These are phyloP conservation scores for Myrmecobius fasciatus DNA, from an alignment of 2,113 vertebrate species.

Conservation along the genomic window DNA sequence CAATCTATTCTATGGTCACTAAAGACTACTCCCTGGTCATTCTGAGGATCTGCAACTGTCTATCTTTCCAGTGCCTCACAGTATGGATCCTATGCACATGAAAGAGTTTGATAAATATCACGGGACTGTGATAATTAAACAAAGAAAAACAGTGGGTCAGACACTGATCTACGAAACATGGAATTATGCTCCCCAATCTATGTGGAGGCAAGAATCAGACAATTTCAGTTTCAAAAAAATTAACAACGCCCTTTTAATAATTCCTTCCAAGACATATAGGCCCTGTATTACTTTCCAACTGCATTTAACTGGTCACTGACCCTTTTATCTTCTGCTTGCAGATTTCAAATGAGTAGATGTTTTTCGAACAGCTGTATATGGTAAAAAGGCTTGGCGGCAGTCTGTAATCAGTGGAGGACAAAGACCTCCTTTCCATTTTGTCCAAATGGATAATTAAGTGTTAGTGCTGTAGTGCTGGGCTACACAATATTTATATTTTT, in stretches of 20 bases:
- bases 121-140: not conserved
- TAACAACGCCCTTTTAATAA: not conserved
- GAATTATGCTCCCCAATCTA: not conserved
- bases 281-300: conserved; percentile 17
- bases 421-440: conserved; percentile 63
- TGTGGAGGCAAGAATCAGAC: not conserved
- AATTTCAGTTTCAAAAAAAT: conserved; percentile 37
- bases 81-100: not conserved
- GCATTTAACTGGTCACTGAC: not conserved
- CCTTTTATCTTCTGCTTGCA: conserved; percentile 46
- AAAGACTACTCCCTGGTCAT: conserved; percentile 12
- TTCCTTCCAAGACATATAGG: conserved; percentile 27
- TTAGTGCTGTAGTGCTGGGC: conserved; percentile 67
- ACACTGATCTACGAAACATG: not conserved
- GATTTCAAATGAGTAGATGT: conserved; percentile 62
- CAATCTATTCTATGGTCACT: conserved; percentile 51
- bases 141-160: not conserved
- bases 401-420: conserved; percentile 24
- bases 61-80: not conserved
- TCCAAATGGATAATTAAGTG: conserved; percentile 66
- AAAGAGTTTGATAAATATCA: not conserved
- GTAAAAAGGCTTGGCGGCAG: conserved; percentile 8
- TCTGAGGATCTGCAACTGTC: not conserved
- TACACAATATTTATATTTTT: conserved; percentile 64
- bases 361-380: not conserved